These are phyloP conservation scores for Amphiduros pacificus DNA, from an alignment of 2,888 invertebrate genomes.

Conservation along the genomic window DNA sequence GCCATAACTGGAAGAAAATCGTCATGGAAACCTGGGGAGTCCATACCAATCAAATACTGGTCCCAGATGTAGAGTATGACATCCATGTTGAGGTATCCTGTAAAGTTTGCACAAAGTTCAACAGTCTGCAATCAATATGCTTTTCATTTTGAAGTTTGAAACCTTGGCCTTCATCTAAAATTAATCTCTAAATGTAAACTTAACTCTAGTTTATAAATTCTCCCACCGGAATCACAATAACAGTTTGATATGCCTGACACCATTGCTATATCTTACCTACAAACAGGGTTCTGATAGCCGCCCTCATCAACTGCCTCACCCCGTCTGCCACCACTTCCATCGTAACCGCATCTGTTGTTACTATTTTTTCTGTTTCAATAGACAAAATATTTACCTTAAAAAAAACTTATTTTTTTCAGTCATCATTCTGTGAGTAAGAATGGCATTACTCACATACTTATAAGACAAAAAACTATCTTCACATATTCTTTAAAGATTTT, in stretches of 20 bases:
- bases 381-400: too few relatives aligned
- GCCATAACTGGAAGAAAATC: constrained; percentile 51
- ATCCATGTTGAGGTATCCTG: constrained; percentile 51
- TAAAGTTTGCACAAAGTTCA: too few relatives aligned
- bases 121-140: too few relatives aligned
- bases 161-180: too few relatives aligned
- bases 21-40: constrained; percentile 52
- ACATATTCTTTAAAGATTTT: background rate
- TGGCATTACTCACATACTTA: background rate
- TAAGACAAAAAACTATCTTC: background rate
- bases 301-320: constrained; percentile 40
- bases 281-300: constrained; percentile 49
- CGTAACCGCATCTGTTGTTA: constrained; percentile 46
- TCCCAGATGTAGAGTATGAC: constrained; percentile 57
- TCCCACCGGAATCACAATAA: background rate
- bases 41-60: constrained; percentile 56
- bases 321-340: constrained; percentile 44
- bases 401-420: too few relatives aligned
- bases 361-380: constrained; percentile 46
- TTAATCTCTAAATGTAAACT: too few relatives aligned
- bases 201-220: too few relatives aligned
- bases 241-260: too few relatives aligned
- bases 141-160: too few relatives aligned
- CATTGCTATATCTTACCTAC: too few relatives aligned
- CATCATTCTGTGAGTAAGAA: too few relatives aligned